These are phyloP conservation scores for Saguinus midas DNA, from an alignment of 2,113 vertebrate genomes.

Conservation along the genomic window DNA sequence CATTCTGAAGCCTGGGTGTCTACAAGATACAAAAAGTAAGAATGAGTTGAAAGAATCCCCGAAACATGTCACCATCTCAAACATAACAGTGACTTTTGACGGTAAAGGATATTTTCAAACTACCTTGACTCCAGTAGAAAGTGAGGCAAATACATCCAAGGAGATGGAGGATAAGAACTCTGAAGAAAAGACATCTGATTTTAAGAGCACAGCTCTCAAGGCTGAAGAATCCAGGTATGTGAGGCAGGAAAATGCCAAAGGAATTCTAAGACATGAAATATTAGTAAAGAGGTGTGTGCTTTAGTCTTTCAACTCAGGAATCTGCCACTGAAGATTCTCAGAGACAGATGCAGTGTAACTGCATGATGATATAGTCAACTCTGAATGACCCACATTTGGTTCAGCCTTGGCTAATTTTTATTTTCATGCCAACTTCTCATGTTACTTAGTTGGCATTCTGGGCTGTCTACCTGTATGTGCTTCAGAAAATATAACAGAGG, in stretches of 20 bases:
- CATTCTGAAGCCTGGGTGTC: constrained; percentile 29
- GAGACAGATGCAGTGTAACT: background rate
- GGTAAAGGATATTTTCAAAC: constrained; percentile 39
- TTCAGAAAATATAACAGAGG: background rate
- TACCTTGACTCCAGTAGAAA: constrained; percentile 30
- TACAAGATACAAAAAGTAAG: constrained; percentile 10
- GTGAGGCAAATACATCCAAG: background rate
- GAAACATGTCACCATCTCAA: constrained; percentile 64
- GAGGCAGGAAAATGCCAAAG: background rate
- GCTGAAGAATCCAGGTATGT: constrained; percentile 58
- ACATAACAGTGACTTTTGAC: constrained; percentile 60
- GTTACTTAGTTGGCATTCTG: background rate
- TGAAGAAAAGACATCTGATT: background rate
- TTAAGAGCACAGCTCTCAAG: background rate
- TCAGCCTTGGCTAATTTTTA: background rate
- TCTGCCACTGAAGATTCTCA: background rate
- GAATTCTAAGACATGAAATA: background rate
- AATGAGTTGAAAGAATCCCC: constrained; percentile 2
- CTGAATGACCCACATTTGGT: background rate
- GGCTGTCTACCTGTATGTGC: background rate
- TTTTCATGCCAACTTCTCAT: background rate
- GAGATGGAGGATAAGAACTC: background rate
- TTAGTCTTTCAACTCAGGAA: background rate
- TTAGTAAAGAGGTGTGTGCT: rapidly evolving
- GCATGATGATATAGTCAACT: background rate